These are phyloP conservation scores for Lontra canadensis DNA, from an alignment of 2,113 vertebrate species.

Conservation along the genomic window DNA sequence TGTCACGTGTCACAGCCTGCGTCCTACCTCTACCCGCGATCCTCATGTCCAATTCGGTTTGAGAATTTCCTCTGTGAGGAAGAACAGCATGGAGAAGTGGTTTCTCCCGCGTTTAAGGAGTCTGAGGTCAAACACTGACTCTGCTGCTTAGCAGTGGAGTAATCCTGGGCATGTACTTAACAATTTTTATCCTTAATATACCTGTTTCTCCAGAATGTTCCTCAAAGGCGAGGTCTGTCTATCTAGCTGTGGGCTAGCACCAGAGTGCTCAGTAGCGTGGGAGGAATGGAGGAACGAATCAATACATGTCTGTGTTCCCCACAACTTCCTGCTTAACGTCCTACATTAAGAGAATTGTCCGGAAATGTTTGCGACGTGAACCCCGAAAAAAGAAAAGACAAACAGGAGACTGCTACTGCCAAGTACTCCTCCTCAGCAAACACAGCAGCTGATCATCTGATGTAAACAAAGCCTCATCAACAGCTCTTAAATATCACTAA, in stretches of 20 bases:
- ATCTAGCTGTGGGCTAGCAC: not conserved
- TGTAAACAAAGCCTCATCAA: slow-evolving; percentile 26
- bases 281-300: not conserved
- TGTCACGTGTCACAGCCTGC: not conserved
- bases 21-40: not conserved
- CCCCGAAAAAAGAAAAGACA: not conserved
- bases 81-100: not conserved
- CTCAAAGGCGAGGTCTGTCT: not conserved
- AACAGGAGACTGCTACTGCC: not conserved
- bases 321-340: slow-evolving; percentile 8
- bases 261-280: not conserved
- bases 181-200: not conserved
- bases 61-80: not conserved
- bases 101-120: not conserved
- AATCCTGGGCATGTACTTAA: not conserved
- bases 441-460: not conserved
- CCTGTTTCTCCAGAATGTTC: not conserved
- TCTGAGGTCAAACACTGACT: not conserved
- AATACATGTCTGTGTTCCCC: not conserved
- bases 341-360: not conserved
- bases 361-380: not conserved
- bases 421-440: not conserved
- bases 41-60: not conserved
- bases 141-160: not conserved
- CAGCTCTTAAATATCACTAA: not conserved